Conservation (phyloP, 2,113 vertebrate species). For the Chloebia gouldiae region DNA sequence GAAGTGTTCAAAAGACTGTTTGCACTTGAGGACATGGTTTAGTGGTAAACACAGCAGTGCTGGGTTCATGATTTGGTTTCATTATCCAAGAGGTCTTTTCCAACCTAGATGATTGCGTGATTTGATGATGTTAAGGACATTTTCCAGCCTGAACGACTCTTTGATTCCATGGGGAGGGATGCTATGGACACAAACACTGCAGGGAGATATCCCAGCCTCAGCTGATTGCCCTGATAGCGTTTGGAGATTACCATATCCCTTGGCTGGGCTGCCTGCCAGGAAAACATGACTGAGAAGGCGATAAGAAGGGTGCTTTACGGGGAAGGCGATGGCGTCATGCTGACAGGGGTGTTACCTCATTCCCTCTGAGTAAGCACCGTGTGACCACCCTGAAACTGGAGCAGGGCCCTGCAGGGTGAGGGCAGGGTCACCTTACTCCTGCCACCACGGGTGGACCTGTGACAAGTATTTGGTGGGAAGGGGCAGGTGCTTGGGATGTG, state of each 20-base stretch:
- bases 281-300: slow-evolving; percentile 60
- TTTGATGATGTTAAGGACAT: not conserved
- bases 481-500: not conserved
- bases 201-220: not conserved
- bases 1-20: not conserved
- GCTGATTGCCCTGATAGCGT: not conserved
- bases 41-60: not conserved
- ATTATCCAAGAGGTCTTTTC: not conserved
- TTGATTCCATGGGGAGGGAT: not conserved
- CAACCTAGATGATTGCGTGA: not conserved
- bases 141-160: not conserved
- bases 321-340: slow-evolving; percentile 11
- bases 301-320: slow-evolving; percentile 50
- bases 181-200: not conserved
- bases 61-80: not conserved
- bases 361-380: not conserved
- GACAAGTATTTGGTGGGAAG: not conserved
- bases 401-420: not conserved
- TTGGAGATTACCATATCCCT: slow-evolving; percentile 8
- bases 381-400: not conserved
- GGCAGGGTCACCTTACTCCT: not conserved
- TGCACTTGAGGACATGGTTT: not conserved
- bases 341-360: slow-evolving; percentile 18
- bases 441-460: not conserved
- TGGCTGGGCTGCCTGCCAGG: slow-evolving; percentile 57